Evolutionary conservation across 2,797 vertebrate species (phyloP).

Genomic region (Clarias laeviceps): DNA sequence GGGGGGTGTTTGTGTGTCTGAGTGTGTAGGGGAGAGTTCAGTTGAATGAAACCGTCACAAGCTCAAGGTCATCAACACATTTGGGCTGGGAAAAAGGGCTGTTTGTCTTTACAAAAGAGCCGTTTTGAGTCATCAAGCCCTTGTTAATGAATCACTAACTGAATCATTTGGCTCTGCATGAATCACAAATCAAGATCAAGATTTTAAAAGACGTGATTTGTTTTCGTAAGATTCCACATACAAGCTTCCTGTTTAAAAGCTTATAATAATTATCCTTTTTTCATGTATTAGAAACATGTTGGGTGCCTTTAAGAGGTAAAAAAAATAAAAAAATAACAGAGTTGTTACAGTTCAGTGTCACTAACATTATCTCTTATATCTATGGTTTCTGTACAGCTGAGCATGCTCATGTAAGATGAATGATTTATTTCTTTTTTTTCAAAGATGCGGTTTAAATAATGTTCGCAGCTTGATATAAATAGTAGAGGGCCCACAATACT

Average conservation of each 20-base stretch:
- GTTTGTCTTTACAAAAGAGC: neutral
- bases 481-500: neutral
- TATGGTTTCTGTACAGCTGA: slow-evolving; percentile 5
- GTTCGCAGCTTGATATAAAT: neutral
- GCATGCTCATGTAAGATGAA: neutral
- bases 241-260: neutral
- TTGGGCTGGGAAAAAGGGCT: neutral
- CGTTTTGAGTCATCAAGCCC: neutral
- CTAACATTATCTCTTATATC: slow-evolving; percentile 1
- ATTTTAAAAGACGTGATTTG: neutral
- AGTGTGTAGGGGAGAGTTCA: neutral
- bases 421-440: neutral
- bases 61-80: neutral
- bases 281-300: neutral
- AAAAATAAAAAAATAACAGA: neutral
- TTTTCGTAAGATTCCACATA: neutral
- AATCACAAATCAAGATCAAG: neutral
- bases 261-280: neutral
- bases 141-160: slow-evolving; percentile 14
- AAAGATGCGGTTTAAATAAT: neutral
- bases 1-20: neutral
- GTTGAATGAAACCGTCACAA: neutral
- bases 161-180: neutral
- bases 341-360: neutral
- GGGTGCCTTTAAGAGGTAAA: too few species aligned